phyloP scores from a whole-genome alignment of 1,140 invertebrate genomes.

The Trichonephila clavipes region DNA sequence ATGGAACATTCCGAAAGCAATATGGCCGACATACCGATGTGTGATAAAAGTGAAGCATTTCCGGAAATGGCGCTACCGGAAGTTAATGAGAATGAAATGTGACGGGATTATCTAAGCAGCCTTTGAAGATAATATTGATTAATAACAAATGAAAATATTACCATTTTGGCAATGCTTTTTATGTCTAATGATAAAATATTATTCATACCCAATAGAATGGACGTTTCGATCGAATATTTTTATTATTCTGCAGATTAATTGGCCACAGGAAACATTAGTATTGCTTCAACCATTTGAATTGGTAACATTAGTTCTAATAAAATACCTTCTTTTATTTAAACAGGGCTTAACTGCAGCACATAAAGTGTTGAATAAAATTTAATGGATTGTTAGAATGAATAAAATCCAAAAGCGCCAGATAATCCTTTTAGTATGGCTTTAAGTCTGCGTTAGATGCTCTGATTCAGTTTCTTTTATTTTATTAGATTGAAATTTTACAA shows the following conservation, averaged over 20 bases:
- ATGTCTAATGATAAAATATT: background rate
- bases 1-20: background rate
- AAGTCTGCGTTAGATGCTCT: no score
- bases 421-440: no score
- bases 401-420: no score
- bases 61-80: slow-evolving; percentile 55
- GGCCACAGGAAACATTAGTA: background rate
- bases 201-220: background rate
- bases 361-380: no score
- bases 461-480: no score
- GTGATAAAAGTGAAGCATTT: slow-evolving; percentile 63
- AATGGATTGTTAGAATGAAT: no score
- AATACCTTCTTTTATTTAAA: background rate
- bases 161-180: background rate
- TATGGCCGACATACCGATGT: slow-evolving; percentile 34
- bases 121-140: slow-evolving; percentile 62
- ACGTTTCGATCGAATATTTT: background rate
- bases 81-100: slow-evolving; percentile 64
- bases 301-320: background rate
- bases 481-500: no score
- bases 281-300: background rate
- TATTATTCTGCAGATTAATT: background rate
- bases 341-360: background rate
- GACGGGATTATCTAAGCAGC: slow-evolving; percentile 28
- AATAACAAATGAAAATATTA: slow-evolving; percentile 29